Evolutionary conservation across 37 sponge, comb jelly and placozoan species (phyloP).

Genomic region (Cladorhizidae sp.): DNA sequence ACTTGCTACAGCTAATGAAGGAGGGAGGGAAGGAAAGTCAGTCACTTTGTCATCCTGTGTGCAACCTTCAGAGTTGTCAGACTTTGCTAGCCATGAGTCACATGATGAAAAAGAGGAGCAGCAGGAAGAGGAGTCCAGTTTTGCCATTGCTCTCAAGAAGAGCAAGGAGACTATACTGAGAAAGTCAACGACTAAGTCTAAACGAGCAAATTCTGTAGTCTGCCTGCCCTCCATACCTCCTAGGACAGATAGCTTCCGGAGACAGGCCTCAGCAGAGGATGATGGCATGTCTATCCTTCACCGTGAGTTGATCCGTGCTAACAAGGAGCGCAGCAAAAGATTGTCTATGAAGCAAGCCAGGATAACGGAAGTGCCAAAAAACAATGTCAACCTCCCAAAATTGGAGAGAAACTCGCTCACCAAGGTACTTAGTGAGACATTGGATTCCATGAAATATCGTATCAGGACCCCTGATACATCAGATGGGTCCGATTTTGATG

Average conservation of each 20-base stretch:
- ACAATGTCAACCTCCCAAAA: not conserved
- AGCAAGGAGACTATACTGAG: not conserved
- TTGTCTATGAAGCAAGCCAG: slow-evolving; percentile 16
- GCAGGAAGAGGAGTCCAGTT: slow-evolving; percentile 40
- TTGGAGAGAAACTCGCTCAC: not conserved
- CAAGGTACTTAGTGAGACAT: not conserved
- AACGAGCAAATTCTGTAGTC: not conserved
- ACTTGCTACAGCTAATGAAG: too few species aligned
- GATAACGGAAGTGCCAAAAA: not conserved
- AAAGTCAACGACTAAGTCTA: not conserved
- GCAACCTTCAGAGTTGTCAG: not conserved
- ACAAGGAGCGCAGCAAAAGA: slow-evolving; percentile 10
- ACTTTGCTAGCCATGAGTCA: not conserved
- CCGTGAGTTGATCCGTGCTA: slow-evolving; percentile 5
- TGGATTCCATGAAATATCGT: not conserved
- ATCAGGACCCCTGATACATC: not conserved
- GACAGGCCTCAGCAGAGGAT: not conserved
- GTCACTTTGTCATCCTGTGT: too few species aligned
- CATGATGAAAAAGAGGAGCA: slow-evolving; percentile 3
- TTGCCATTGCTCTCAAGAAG: slow-evolving; percentile 26
- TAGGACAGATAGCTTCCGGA: not conserved
- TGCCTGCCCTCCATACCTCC: not conserved
- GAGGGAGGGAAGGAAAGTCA: too few species aligned
- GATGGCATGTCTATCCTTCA: slow-evolving; percentile 6
- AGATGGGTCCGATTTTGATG: slow-evolving; percentile 9